These are phyloP conservation scores for Acanthaster planci DNA, from an alignment of 35 echinoderm and acorn worm species.

Conservation along the genomic window DNA sequence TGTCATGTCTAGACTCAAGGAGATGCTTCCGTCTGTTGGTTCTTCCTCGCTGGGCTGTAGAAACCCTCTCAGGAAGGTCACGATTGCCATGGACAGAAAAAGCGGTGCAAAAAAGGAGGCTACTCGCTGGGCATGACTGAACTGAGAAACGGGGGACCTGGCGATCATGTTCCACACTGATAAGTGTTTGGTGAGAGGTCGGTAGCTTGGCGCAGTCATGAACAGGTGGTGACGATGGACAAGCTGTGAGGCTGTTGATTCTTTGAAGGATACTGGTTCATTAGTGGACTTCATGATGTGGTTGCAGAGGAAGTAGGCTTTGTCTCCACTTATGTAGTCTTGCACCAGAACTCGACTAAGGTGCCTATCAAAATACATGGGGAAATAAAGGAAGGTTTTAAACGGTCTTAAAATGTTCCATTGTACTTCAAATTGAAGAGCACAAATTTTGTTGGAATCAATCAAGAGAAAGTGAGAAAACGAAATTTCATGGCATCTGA, in stretches of 20 bases:
- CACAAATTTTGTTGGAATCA: too few species aligned
- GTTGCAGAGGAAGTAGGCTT: neutral
- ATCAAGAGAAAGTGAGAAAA: too few species aligned
- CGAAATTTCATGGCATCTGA: too few species aligned
- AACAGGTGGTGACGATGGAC: neutral
- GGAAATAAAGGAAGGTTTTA: neutral
- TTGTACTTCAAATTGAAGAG: too few species aligned
- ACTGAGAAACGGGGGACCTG: neutral
- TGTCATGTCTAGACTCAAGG: neutral
- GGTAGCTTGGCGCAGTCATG: neutral
- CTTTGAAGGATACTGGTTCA: neutral
- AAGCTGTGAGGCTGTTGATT: neutral
- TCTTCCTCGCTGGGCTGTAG: neutral
- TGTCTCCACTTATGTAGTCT: neutral
- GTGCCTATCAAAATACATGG: neutral
- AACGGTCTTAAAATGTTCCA: too few species aligned
- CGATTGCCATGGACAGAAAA: neutral
- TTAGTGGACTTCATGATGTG: neutral
- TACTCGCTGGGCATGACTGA: conserved; percentile 1
- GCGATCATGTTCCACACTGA: neutral
- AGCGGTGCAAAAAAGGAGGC: neutral
- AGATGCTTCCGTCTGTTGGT: neutral
- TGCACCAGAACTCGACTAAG: conserved; percentile 8
- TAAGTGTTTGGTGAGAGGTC: neutral
- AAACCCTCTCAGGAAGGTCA: neutral